Percentiles rank a stretch among this genome's conserved stretches.
Conservation (phyloP, 2,797 vertebrate genomes). For the Acridotheres tristis region DNA sequence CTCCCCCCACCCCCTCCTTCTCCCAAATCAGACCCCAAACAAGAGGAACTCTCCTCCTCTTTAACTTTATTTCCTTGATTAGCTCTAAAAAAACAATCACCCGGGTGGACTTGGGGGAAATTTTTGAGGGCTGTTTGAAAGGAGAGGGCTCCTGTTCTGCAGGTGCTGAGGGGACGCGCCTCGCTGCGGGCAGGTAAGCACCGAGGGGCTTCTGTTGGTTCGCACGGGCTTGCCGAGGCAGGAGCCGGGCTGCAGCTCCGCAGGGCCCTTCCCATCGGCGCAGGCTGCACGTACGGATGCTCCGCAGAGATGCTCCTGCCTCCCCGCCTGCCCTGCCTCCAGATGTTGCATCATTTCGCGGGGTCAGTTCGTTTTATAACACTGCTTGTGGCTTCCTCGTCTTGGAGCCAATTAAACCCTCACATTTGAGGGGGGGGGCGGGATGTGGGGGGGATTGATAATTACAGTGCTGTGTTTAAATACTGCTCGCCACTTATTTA, state of each 20-base stretch:
- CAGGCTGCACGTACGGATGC: neutral
- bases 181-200: constrained; percentile 49
- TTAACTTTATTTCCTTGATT: constrained; percentile 72
- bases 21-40: constrained; percentile 57
- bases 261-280: neutral
- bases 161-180: constrained; percentile 15
- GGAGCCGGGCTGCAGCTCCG: neutral
- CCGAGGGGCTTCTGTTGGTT: neutral
- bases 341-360: constrained; percentile 32
- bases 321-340: constrained; percentile 35
- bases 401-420: constrained; percentile 28
- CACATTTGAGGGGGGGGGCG: accelerated
- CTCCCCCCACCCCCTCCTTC: constrained; percentile 40
- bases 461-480: neutral
- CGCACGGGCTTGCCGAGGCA: neutral
- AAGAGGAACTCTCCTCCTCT: constrained; percentile 67
- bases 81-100: constrained; percentile 53
- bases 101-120: neutral
- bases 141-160: constrained; percentile 12
- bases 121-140: constrained; percentile 19
- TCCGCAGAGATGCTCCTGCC: neutral
- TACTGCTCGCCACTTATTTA: neutral
- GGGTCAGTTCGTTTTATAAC: constrained; percentile 24
- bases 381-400: neutral
- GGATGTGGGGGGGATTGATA: neutral